Percentiles rank a stretch among this genome's conserved stretches.
Evolutionary conservation across 2,888 invertebrate genomes (phyloP).

Genomic region (Hirtodrosophila trivittata): DNA sequence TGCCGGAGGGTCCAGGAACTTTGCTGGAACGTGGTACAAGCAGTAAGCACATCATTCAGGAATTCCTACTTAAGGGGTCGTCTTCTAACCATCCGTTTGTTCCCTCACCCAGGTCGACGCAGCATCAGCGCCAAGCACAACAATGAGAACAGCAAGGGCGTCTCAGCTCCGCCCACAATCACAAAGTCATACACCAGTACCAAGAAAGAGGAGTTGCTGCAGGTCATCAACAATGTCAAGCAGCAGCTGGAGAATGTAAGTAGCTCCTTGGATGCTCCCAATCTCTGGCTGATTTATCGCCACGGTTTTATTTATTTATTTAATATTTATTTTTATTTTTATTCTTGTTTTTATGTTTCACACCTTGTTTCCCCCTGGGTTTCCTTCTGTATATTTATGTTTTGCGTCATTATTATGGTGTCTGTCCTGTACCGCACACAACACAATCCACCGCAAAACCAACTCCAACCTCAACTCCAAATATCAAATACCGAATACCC

Average conservation of each 20-base stretch:
- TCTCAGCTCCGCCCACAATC: conserved; percentile 79
- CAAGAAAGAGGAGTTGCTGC: conserved; percentile 89
- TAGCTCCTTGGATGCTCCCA: conserved; percentile 56
- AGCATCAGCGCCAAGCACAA: conserved; percentile 88
- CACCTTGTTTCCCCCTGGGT: conserved; percentile 19
- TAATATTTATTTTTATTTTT: conserved; percentile 24
- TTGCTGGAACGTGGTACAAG: conserved; percentile 82
- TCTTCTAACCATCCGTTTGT: background rate
- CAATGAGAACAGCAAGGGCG: conserved; percentile 81
- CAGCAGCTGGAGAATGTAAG: conserved; percentile 94
- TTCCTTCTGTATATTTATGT: conserved; percentile 46
- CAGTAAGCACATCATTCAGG: conserved; percentile 67
- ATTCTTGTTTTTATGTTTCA: conserved; percentile 37
- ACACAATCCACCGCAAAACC: conserved; percentile 18
- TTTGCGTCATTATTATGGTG: conserved; percentile 62
- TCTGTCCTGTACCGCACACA: conserved; percentile 49
- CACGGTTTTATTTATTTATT: conserved; percentile 8
- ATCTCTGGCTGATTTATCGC: background rate
- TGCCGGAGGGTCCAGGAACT: conserved; percentile 83
- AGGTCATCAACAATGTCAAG: conserved; percentile 92
- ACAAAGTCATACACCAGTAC: conserved; percentile 84
- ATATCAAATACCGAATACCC: conserved; percentile 23
- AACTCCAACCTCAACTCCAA: conserved; percentile 22
- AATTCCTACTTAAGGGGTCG: background rate
- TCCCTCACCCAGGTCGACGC: conserved; percentile 84